Percentiles rank a stretch among this genome's conserved stretches.
phyloP scores from a whole-genome alignment of 2,888 invertebrate genomes.

The Chironomus tentans region DNA sequence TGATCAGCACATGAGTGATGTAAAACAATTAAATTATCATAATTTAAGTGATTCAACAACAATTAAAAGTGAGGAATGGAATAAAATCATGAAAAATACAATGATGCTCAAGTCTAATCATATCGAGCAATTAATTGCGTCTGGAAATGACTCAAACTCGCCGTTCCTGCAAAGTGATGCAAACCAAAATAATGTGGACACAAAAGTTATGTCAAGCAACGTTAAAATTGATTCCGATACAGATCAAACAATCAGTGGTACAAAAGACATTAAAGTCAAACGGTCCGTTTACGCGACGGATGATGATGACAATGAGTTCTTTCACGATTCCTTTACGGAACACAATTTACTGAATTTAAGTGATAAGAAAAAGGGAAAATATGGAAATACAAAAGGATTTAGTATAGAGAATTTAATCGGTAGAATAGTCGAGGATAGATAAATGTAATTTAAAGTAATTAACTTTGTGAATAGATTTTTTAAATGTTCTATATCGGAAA shows the following conservation, averaged over 20 bases:
- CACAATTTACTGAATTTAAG: slow-evolving; percentile 8
- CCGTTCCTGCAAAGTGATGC: background rate
- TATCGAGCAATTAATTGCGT: background rate
- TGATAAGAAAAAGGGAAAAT: slow-evolving; percentile 22
- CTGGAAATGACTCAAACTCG: background rate
- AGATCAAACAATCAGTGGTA: background rate
- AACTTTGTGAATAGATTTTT: background rate
- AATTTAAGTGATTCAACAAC: slow-evolving; percentile 1
- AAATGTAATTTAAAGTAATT: background rate
- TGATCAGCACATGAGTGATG: slow-evolving; percentile 15
- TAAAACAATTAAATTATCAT: slow-evolving; percentile 12
- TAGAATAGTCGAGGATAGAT: slow-evolving; percentile 33
- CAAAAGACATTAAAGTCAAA: background rate
- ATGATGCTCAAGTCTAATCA: slow-evolving; percentile 5
- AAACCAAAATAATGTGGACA: too few species aligned
- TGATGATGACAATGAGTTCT: slow-evolving; percentile 13
- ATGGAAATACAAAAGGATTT: slow-evolving; percentile 35
- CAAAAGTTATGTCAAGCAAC: background rate
- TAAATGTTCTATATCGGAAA: background rate
- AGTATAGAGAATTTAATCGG: slow-evolving; percentile 43
- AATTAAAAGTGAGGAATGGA: slow-evolving; percentile 23
- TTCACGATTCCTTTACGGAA: slow-evolving; percentile 10
- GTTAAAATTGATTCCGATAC: slow-evolving; percentile 2
- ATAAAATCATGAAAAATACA: slow-evolving; percentile 22
- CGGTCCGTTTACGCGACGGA: background rate